A percentile compares a stretch with the other conserved stretches of the same genome.
Evolutionary conservation across 2,797 vertebrate genomes (phyloP).

Genomic region (Pseudochirops corinnae): DNA sequence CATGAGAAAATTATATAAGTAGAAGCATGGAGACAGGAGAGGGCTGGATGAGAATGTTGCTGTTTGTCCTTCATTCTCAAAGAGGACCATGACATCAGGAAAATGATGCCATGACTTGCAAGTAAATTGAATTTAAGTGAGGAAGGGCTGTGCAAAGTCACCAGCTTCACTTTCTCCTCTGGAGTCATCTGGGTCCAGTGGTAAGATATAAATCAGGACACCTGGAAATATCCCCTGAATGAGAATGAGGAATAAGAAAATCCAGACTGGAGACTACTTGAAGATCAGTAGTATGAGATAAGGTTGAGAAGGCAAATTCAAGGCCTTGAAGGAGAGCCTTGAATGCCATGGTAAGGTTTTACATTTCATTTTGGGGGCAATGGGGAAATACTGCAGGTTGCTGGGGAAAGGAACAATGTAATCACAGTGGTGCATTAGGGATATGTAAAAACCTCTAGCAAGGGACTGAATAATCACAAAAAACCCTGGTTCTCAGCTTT

Average conservation of each 20-base stretch:
- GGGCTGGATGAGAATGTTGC: not conserved
- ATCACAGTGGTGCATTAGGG: not conserved
- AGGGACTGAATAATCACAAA: not conserved
- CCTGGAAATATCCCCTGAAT: not conserved
- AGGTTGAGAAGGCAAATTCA: not conserved
- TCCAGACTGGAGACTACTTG: not conserved
- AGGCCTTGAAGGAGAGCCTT: not conserved
- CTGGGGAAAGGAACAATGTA: not conserved
- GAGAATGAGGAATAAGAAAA: not conserved
- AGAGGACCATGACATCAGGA: too few relatives aligned
- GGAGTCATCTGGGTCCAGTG: too few relatives aligned
- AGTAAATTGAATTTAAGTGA: too few relatives aligned
- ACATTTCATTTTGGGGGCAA: not conserved
- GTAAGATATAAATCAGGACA: too few relatives aligned
- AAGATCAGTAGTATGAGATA: not conserved
- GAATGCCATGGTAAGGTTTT: not conserved
- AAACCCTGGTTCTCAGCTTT: not conserved
- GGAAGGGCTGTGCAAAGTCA: too few relatives aligned
- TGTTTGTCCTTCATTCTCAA: too few relatives aligned
- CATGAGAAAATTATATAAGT: not conserved
- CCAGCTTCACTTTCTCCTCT: too few relatives aligned
- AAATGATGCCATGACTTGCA: too few relatives aligned
- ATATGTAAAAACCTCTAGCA: not conserved
- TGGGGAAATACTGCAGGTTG: not conserved
- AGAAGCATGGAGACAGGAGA: not conserved